Percentiles rank a stretch among this genome's conserved stretches.
Evolutionary conservation across 35 echinoderm and acorn worm genomes (phyloP).

Genomic region (Lytechinus pictus): DNA sequence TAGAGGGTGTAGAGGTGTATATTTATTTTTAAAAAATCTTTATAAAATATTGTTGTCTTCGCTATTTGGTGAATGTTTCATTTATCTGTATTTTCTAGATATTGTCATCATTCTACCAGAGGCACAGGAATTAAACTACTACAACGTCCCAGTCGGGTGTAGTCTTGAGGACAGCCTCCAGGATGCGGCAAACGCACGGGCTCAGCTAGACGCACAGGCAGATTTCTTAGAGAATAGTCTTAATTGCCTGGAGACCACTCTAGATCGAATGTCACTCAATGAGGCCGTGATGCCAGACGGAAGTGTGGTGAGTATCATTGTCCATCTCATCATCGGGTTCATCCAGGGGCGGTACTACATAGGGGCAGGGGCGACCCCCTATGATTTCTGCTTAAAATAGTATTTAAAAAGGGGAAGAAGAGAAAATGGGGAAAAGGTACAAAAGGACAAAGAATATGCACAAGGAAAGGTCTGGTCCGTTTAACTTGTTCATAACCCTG

Average conservation of each 20-base stretch:
- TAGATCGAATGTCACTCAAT: constrained; percentile 35
- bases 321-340: not conserved
- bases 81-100: not conserved
- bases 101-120: constrained; percentile 41
- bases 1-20: too few species aligned
- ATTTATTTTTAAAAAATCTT: too few species aligned
- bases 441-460: too few species aligned
- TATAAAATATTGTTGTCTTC: too few species aligned
- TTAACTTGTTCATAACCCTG: too few species aligned
- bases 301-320: constrained; percentile 22
- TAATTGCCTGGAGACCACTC: constrained; percentile 35
- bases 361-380: too few species aligned
- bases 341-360: too few species aligned
- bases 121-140: not conserved
- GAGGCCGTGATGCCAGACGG: constrained; percentile 47
- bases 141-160: constrained; percentile 1
- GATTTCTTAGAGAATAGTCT: constrained; percentile 41
- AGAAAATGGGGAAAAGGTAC: too few species aligned
- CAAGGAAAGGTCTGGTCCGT: too few species aligned
- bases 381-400: too few species aligned
- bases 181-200: not conserved
- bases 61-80: too few species aligned
- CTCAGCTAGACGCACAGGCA: constrained; percentile 21
- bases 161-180: not conserved
- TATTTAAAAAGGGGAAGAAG: too few species aligned